These are phyloP conservation scores for Alca torda DNA, from an alignment of 2,797 vertebrate genomes.

Conservation along the genomic window DNA sequence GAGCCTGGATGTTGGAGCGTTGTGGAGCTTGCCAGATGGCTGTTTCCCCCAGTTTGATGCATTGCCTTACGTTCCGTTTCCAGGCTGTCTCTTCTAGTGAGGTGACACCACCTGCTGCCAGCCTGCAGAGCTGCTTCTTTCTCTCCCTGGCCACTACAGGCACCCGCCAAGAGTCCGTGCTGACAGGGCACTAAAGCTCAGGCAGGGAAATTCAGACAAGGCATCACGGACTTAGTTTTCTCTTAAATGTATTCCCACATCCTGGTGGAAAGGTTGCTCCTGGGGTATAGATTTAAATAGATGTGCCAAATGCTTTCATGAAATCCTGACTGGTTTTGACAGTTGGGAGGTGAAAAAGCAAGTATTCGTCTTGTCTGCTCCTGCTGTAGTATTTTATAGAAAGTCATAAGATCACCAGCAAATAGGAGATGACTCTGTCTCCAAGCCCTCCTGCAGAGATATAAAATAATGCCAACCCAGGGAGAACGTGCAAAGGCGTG, in stretches of 20 bases:
- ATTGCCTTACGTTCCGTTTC: neutral
- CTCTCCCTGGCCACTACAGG: neutral
- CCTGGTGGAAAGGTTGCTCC: neutral
- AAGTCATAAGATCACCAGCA: neutral
- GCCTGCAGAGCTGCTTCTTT: neutral
- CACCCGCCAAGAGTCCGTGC: neutral
- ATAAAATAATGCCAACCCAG: neutral
- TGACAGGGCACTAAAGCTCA: rapidly evolving
- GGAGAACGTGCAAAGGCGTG: neutral
- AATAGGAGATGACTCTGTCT: neutral
- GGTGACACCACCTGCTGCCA: conserved; percentile 20
- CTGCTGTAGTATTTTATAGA: neutral
- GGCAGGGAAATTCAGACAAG: neutral
- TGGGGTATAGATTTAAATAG: neutral
- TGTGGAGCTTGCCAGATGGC: neutral
- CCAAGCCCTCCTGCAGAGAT: neutral
- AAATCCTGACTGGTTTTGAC: neutral
- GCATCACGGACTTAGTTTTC: neutral
- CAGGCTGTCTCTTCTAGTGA: neutral
- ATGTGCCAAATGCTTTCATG: neutral
- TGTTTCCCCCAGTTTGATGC: neutral
- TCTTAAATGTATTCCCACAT: neutral
- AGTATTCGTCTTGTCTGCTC: neutral
- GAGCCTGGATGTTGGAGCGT: neutral
- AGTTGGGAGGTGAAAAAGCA: neutral